phyloP scores from a whole-genome alignment of 2,888 invertebrate genomes.

The Agrotis ipsilon region DNA sequence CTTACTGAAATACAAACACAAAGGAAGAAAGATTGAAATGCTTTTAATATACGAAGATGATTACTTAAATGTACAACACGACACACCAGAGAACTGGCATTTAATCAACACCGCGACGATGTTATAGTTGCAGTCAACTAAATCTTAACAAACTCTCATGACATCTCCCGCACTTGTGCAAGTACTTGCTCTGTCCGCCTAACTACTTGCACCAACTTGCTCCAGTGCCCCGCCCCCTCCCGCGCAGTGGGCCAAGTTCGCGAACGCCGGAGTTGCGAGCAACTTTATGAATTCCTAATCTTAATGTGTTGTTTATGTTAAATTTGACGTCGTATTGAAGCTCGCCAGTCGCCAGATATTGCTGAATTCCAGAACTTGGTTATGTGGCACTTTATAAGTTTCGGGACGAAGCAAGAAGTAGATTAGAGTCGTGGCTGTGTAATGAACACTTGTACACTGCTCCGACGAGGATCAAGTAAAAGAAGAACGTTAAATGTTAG shows the following conservation, averaged over 20 bases:
- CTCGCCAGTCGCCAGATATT: conserved; percentile 48
- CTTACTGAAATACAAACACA: too few species aligned
- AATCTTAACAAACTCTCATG: conserved; percentile 41
- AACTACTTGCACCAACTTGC: conserved; percentile 55
- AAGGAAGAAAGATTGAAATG: neutral
- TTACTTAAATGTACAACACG: neutral
- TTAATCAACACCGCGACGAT: conserved; percentile 17
- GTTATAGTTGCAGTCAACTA: conserved; percentile 34
- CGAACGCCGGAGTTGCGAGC: conserved; percentile 39
- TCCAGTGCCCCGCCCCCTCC: conserved; percentile 15
- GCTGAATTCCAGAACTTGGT: conserved; percentile 43
- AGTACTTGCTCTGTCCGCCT: conserved; percentile 44
- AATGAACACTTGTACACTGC: conserved; percentile 15
- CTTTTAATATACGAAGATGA: neutral
- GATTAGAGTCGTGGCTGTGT: conserved; percentile 27
- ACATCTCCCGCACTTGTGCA: conserved; percentile 27
- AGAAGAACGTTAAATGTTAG: conserved; percentile 22
- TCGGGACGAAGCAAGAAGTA: conserved; percentile 37
- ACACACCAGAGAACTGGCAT: neutral
- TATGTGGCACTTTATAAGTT: conserved; percentile 45
- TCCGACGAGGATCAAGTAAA: conserved; percentile 4
- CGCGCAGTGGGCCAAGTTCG: conserved; percentile 38
- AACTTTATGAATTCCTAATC: conserved; percentile 68
- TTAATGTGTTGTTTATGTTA: conserved; percentile 66
- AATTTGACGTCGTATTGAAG: conserved; percentile 58